Base-by-base conservation (phyloP, 2,113 vertebrate genomes). In the Irena cyanogastra region DNA sequence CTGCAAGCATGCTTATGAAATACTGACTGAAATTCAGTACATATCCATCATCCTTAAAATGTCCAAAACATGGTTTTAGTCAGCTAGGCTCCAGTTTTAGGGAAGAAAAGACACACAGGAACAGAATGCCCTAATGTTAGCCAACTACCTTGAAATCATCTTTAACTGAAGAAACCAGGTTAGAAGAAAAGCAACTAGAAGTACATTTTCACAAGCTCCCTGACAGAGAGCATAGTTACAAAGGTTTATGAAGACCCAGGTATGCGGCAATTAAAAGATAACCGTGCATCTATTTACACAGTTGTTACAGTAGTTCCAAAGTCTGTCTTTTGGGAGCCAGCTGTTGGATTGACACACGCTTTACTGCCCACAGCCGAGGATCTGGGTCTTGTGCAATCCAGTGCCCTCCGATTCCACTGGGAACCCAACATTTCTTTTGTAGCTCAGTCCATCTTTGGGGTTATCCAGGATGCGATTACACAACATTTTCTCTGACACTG, bases 231-330 rank as follows among this genome's bases (percentile, higher is more conserved):
- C 49, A 69, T 1, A 80, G 90, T 83, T 80, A 82, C 81, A 92
- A 90, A 80, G 23, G 82, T 69, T 95, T 94, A 76, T 49, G 50
- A 88, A 93, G 64, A 76, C 33, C 11, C 54, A 91, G 70, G 31
- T 53, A 77, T 42, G 86, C 0, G 4, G 75, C 63, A 92, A 94
- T 41, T 74, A 74, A 95, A 89, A 95, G 85, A 81, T 63, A 95
- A 92, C 85, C 21, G 37, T 66, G 63, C 88, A 86, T 28, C 54
- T 94, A 86, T 95, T 93, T 95, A 94, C 88, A 94, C 56, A 77
- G 85, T 75, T 91, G 45, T 76, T 61, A 94, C 12, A 86, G 59
- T 23, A 92, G 83, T 97, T 96, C 85, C 88, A 92, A 97, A 96
- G 94, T 93, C 82, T 94, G 47, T 10, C 24, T 96, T 83, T 80